These are phyloP conservation scores for Rachycentron canadum DNA, from an alignment of 2,797 vertebrate genomes.

Conservation along the genomic window DNA sequence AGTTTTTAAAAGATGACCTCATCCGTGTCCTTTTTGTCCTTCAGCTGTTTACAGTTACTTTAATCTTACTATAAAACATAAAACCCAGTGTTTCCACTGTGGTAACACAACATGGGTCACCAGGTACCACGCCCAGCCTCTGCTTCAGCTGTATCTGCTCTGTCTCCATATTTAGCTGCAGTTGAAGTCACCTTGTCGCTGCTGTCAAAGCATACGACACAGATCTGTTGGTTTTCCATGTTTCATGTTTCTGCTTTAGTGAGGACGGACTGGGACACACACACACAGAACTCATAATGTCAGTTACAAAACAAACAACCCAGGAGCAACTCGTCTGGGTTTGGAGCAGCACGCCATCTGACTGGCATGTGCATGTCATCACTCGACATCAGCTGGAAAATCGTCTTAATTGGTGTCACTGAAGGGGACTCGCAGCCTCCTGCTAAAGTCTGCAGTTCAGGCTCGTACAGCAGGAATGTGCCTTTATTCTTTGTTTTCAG, in stretches of 20 bases:
- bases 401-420: conserved; percentile 53
- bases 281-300: not conserved
- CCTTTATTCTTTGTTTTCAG: not conserved
- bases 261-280: not conserved
- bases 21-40: too few species aligned
- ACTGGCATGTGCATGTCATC: conserved; percentile 37
- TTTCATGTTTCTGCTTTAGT: not conserved
- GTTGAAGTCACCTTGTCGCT: not conserved
- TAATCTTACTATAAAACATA: too few species aligned
- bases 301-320: conserved; percentile 11
- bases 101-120: too few species aligned
- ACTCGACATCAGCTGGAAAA: conserved; percentile 29
- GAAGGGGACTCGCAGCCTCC: not conserved
- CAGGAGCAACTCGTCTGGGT: conserved; percentile 1
- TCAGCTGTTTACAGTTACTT: too few species aligned
- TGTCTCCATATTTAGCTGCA: not conserved
- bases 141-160: not conserved
- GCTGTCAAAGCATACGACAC: not conserved
- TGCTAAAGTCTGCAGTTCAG: not conserved
- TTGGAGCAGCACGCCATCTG: not conserved
- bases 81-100: too few species aligned
- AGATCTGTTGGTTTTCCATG: not conserved
- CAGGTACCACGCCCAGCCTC: not conserved
- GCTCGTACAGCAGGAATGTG: too few species aligned
- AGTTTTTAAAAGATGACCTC: too few species aligned